A percentile compares a stretch with the other conserved stretches of the same genome.
Conservation (phyloP, 2,888 invertebrate species). For the Apodemia duryi region DNA sequence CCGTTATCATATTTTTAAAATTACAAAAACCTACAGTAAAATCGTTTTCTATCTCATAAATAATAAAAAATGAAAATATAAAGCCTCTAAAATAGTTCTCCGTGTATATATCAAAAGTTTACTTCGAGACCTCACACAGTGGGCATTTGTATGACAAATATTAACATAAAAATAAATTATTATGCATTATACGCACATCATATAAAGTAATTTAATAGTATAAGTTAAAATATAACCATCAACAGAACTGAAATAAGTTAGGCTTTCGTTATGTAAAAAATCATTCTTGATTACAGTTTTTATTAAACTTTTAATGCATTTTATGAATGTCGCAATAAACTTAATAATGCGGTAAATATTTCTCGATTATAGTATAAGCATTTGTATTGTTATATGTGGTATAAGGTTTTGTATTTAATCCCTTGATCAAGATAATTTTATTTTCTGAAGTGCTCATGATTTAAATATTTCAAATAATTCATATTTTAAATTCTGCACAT, state of each 20-base stretch:
- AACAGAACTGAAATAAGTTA: neutral
- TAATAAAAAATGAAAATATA: neutral
- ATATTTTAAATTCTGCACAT: too few species aligned
- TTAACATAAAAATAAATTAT: constrained; percentile 6
- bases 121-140: constrained; percentile 1
- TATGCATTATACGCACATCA: neutral
- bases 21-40: neutral
- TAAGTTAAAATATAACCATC: constrained; percentile 8
- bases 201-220: constrained; percentile 9
- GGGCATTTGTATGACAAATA: neutral
- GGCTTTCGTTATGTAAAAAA: neutral
- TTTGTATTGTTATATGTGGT: too few species aligned
- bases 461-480: too few species aligned
- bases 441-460: too few species aligned
- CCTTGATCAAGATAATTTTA: too few species aligned
- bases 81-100: neutral
- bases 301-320: neutral
- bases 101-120: neutral
- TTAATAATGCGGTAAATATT: too few species aligned
- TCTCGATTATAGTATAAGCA: too few species aligned
- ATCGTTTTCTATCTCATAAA: constrained; percentile 8
- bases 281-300: neutral
- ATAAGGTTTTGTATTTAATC: too few species aligned
- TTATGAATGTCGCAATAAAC: neutral
- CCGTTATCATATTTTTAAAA: neutral